A percentile compares a stretch with the other conserved stretches of the same genome.
Conservation (phyloP, 2,888 invertebrate species). For the Aphidius colemani region DNA sequence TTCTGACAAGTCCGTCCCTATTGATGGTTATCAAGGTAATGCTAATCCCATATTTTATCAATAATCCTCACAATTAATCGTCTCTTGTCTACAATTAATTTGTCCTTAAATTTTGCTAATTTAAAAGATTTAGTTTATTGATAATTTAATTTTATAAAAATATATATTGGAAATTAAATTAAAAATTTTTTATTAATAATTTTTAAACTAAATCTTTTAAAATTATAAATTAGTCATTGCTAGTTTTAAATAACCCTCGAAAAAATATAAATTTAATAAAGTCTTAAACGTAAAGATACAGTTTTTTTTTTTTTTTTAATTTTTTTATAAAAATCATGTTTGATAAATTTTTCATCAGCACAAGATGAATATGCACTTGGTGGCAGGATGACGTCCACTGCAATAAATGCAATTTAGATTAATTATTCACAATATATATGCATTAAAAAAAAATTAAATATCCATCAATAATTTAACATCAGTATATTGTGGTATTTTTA, state of each 20-base stretch:
- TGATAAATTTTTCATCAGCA: conserved; percentile 54
- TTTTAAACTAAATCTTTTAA: conserved; percentile 49
- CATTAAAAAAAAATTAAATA: too few species aligned
- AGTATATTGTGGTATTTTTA: not conserved
- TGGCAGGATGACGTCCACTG: conserved; percentile 55
- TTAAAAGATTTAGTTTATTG: conserved; percentile 13
- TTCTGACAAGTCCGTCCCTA: conserved; percentile 63
- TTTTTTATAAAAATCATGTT: conserved; percentile 41
- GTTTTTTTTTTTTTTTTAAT: conserved; percentile 17
- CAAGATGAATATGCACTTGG: conserved; percentile 55
- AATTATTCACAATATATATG: not conserved
- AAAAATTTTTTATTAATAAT: too few species aligned
- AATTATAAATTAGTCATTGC: conserved; percentile 43
- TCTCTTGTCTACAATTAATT: conserved; percentile 46
- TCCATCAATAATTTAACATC: not conserved
- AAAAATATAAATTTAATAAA: conserved; percentile 20
- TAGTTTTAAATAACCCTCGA: conserved; percentile 32
- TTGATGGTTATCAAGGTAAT: conserved; percentile 63
- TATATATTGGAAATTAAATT: too few species aligned
- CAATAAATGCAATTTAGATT: conserved; percentile 41
- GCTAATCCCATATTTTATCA: conserved; percentile 61
- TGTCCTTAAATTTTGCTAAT: conserved; percentile 38
- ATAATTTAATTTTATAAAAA: too few species aligned
- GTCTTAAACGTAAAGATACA: not conserved
- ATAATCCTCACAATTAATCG: conserved; percentile 57